A percentile compares a stretch with the other conserved stretches of the same genome.
Conservation (phyloP, 2,797 vertebrate species). For the Myotis daubentonii region DNA sequence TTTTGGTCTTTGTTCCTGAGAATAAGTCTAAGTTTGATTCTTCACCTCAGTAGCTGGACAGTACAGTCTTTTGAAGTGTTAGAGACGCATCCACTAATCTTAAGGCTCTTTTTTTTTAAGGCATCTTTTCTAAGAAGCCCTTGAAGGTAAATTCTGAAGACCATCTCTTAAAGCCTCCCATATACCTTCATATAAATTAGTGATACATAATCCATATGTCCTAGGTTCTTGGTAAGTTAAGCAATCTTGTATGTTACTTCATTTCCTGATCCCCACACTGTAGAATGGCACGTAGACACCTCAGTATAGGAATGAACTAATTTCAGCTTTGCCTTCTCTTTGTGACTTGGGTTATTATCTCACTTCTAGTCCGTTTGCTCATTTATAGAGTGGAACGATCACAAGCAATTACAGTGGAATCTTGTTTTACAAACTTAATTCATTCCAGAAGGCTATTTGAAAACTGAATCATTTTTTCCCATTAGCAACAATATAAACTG, state of each 20-base stretch:
- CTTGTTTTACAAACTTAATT: too few species aligned
- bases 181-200: not conserved
- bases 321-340: not conserved
- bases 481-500: too few species aligned
- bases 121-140: not conserved
- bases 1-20: not conserved
- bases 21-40: not conserved
- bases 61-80: not conserved
- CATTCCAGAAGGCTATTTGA: too few species aligned
- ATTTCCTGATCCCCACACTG: not conserved
- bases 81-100: not conserved
- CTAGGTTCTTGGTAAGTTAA: not conserved
- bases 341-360: not conserved
- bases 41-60: not conserved
- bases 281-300: not conserved
- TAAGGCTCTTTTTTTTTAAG: not conserved
- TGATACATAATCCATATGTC: not conserved
- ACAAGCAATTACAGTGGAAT: not conserved
- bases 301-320: not conserved
- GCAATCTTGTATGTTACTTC: not conserved
- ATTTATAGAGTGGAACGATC: not conserved
- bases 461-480: too few species aligned
- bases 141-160: not conserved
- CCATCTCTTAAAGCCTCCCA: not conserved
- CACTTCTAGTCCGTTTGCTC: not conserved